Evolutionary conservation across 2,113 vertebrate species (phyloP).

Genomic region (Lepisosteus oculatus): DNA sequence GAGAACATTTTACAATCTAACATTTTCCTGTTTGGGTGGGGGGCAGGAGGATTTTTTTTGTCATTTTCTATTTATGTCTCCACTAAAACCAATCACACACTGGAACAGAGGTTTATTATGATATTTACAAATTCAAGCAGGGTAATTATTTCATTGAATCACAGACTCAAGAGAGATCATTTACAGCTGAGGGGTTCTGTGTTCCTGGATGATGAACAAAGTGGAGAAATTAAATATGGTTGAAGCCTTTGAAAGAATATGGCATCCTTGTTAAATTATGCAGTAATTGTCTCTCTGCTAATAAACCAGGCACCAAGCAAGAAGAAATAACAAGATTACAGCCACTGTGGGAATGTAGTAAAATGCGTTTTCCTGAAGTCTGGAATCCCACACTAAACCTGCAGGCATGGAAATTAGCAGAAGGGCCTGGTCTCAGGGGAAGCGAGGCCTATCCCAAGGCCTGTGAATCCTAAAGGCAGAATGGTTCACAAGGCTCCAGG

Average conservation of each 20-base stretch:
- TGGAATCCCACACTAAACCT: slow-evolving; percentile 64
- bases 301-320: slow-evolving; percentile 58
- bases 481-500: slow-evolving; percentile 23
- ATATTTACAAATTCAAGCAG: slow-evolving; percentile 63
- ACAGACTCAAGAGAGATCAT: slow-evolving; percentile 53
- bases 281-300: slow-evolving; percentile 46
- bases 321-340: slow-evolving; percentile 51
- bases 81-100: too few relatives aligned
- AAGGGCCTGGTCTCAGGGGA: slow-evolving; percentile 34
- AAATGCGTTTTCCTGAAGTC: slow-evolving; percentile 65
- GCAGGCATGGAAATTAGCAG: slow-evolving; percentile 54
- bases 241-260: slow-evolving; percentile 32
- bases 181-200: slow-evolving; percentile 44
- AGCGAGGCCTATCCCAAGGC: slow-evolving; percentile 25
- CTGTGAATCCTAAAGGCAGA: slow-evolving; percentile 28
- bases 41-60: background rate
- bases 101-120: slow-evolving; percentile 30
- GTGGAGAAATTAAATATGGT: slow-evolving; percentile 27
- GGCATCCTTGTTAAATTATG: slow-evolving; percentile 38
- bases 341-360: slow-evolving; percentile 69
- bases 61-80: too few relatives aligned
- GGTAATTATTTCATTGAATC: slow-evolving; percentile 61
- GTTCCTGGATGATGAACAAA: slow-evolving; percentile 58
- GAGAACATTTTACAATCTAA: too few relatives aligned
- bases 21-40: background rate